Conservation (phyloP, 2,797 vertebrate genomes). For the Poecilia gillii region DNA sequence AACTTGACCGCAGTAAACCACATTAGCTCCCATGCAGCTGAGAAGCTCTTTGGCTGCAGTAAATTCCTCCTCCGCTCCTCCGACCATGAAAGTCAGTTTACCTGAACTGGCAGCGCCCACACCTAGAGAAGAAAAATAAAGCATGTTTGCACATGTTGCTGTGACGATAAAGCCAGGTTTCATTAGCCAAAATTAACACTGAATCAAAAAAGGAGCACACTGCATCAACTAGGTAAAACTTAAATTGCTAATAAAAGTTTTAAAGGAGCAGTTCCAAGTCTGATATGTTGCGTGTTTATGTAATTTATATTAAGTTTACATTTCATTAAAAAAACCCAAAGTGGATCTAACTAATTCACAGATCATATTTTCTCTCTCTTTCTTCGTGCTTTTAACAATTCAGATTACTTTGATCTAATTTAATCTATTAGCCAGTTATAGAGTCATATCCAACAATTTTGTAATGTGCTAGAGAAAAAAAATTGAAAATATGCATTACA, state of each 20-base stretch:
- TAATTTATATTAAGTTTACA: not conserved
- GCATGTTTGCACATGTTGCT: conserved; percentile 13
- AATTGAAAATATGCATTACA: not conserved
- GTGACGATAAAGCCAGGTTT: not conserved
- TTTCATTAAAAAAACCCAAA: not conserved
- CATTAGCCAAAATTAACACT: not conserved
- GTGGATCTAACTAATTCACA: not conserved
- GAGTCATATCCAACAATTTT: not conserved
- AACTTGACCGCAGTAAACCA: conserved; percentile 94
- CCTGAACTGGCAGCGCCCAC: conserved; percentile 94
- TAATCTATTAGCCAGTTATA: not conserved
- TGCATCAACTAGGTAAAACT: not conserved
- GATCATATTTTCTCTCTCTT: not conserved
- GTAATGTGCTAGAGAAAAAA: not conserved
- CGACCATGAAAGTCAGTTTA: conserved; percentile 99
- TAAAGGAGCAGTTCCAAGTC: not conserved
- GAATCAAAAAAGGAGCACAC: not conserved
- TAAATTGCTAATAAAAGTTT: not conserved
- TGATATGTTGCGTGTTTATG: not conserved
- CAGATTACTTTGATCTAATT: not conserved
- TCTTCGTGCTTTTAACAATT: not conserved
- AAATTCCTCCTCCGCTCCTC: conserved; percentile 95
- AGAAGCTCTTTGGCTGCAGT: conserved; percentile 93
- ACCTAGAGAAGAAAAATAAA: conserved; percentile 78
- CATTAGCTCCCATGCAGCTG: conserved; percentile 95